Evolutionary conservation across 2,113 vertebrate genomes (phyloP).

Genomic region (Amia ocellicauda): DNA sequence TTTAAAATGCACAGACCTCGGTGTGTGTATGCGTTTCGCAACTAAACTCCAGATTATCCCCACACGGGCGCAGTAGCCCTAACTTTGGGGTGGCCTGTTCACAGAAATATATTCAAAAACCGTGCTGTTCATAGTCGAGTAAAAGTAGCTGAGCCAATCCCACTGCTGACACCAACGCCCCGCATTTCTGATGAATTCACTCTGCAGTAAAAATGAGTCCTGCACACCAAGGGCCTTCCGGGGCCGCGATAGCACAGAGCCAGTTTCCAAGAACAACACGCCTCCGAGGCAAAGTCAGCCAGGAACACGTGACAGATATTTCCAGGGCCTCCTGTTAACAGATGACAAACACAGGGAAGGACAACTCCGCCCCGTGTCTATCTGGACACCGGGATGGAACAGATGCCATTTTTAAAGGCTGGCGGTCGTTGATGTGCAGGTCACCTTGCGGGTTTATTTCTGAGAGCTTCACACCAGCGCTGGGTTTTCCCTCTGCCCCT

Average conservation of each 20-base stretch:
- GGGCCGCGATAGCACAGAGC: slow-evolving; percentile 12
- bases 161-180: background rate
- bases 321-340: slow-evolving; percentile 43
- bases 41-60: too few relatives aligned
- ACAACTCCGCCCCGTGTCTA: too few relatives aligned
- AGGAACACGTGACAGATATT: slow-evolving; percentile 43
- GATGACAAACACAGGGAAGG: slow-evolving; percentile 9
- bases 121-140: background rate
- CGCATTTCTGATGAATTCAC: background rate
- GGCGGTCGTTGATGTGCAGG: too few relatives aligned
- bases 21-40: too few relatives aligned
- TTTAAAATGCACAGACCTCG: too few relatives aligned
- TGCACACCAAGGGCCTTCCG: slow-evolving; percentile 8
- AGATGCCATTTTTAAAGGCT: too few relatives aligned
- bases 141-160: background rate
- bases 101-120: too few relatives aligned
- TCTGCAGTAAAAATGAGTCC: slow-evolving; percentile 5
- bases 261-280: slow-evolving; percentile 49
- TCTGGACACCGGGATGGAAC: background rate
- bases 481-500: too few relatives aligned
- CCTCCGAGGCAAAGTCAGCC: slow-evolving; percentile 50
- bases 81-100: too few relatives aligned
- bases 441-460: too few relatives aligned
- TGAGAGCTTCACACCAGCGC: too few relatives aligned
- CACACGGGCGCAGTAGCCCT: too few relatives aligned